A percentile compares a stretch with the other conserved stretches of the same genome.
Evolutionary conservation across 2,113 vertebrate genomes (phyloP).

Genomic region (Phoenicopterus ruber): DNA sequence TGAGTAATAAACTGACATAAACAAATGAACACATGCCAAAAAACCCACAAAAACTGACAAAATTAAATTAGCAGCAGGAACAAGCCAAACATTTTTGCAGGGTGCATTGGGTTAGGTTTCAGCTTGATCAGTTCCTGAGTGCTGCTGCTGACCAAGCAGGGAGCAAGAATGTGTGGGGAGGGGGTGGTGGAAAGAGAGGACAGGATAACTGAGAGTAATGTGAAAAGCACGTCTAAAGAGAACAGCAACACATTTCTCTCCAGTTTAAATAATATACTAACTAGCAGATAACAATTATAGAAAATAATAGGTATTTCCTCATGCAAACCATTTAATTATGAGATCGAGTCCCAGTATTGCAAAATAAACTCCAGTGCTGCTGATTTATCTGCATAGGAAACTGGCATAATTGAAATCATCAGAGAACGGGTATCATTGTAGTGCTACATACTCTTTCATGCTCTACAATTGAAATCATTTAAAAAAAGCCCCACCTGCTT

Average conservation of each 20-base stretch:
- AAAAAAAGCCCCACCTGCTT: background rate
- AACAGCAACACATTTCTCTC: background rate
- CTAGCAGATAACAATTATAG: background rate
- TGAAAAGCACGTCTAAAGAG: background rate
- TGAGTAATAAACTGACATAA: conserved; percentile 24
- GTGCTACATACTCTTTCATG: background rate
- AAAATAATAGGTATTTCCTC: background rate
- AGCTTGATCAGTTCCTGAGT: background rate
- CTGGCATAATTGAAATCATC: background rate
- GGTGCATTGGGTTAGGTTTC: background rate
- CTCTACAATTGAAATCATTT: background rate
- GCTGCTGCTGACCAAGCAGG: background rate
- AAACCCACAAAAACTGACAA: background rate
- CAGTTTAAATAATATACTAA: background rate
- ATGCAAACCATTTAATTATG: background rate
- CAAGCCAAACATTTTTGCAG: background rate
- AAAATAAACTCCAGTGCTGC: background rate
- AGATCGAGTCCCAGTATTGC: background rate
- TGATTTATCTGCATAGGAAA: background rate
- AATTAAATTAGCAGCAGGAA: background rate
- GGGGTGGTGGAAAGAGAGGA: background rate
- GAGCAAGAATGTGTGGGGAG: background rate
- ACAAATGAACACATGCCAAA: background rate
- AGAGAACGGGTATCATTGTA: background rate
- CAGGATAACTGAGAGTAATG: fast-evolving